Base-by-base conservation (phyloP, 1,140 invertebrate genomes). In the Philaenus spumarius region DNA sequence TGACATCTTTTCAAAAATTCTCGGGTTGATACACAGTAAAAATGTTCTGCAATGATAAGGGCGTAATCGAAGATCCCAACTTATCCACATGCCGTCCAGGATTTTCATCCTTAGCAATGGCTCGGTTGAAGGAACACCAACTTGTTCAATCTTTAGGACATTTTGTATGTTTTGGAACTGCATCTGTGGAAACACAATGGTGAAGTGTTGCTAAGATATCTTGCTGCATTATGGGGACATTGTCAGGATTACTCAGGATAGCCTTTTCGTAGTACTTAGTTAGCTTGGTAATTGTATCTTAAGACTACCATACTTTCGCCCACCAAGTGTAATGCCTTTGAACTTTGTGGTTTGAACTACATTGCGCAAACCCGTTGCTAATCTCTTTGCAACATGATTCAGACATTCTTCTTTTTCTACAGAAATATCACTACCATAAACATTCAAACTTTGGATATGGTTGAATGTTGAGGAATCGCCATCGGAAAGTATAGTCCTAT, bases 311-410 rank as follows among this genome's bases (percentile, higher is more conserved):
- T 43, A 24, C 5, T 14, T 26, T 53, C 42, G 48, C 14, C 58
- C 58, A 37, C 61, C 61, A 12, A 62, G 35, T 15, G 50, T 60
- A 23, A 62, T 45, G 9, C 45, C 40, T n/a, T n/a, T n/a, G 12
- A 50, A 35, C 14, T 11, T 40, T 17, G 51, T 26, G 11, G 58
- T 55, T 2, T 61, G 30, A 24, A 55, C 50, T 15, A 62, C 43
- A 43, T 64, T 61, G 24, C 26, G 19, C 17, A 61, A 48, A 12
- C 58, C 48, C 55, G 62, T 67, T 51, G 64, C 58, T 59, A 67
- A 57, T 6, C 62, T 56, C 48, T 68, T 69, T 30, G 52, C 45
- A 14, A 67, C 62, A 53, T 68, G 67, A 56, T 68, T 69, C 1
- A 68, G 15, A 34, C 68, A 69, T 51, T 69, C 67, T n/a, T n/a